phyloP scores from a whole-genome alignment of 2,797 vertebrate genomes.

The Bovichtus variegatus region DNA sequence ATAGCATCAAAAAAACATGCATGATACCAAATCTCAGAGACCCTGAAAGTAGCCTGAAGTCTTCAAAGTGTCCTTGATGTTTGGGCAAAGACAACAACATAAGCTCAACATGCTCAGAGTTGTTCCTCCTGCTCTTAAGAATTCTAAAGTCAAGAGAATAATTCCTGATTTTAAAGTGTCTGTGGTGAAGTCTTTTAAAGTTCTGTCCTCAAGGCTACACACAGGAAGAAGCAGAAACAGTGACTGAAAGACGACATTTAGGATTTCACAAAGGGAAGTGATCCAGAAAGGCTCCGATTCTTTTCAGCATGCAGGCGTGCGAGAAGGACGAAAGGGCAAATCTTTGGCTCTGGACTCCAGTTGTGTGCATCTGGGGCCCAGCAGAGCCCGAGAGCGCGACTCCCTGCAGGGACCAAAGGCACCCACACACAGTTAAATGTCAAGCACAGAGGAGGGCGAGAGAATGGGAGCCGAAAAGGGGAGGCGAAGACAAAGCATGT shows the following conservation, averaged over 20 bases:
- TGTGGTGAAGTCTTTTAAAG: conserved; percentile 29
- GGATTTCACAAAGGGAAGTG: conserved; percentile 28
- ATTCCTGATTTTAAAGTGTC: not conserved
- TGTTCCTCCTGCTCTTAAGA: not conserved
- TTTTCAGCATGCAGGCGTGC: conserved; percentile 30
- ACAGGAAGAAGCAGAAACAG: conserved; percentile 14
- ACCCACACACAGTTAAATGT: conserved; percentile 78
- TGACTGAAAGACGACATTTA: conserved; percentile 48
- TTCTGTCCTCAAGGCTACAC: conserved; percentile 3
- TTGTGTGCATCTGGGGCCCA: conserved; percentile 69
- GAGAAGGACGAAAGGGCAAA: conserved; percentile 59
- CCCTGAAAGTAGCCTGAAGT: not conserved
- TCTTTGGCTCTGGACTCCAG: conserved; percentile 66
- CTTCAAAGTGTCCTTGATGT: not conserved
- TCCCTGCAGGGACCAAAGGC: conserved; percentile 62
- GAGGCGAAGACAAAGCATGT: conserved; percentile 66
- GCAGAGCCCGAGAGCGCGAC: conserved; percentile 42
- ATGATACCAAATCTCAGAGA: not conserved
- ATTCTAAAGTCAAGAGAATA: not conserved
- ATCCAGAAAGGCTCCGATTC: conserved; percentile 40
- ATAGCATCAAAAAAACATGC: too few species aligned
- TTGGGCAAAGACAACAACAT: not conserved
- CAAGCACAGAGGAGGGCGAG: conserved; percentile 61
- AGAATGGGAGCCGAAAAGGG: conserved; percentile 28
- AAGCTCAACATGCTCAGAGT: not conserved